Evolutionary conservation across 2,888 invertebrate species (phyloP).

Genomic region (Lamellibrachia columna): DNA sequence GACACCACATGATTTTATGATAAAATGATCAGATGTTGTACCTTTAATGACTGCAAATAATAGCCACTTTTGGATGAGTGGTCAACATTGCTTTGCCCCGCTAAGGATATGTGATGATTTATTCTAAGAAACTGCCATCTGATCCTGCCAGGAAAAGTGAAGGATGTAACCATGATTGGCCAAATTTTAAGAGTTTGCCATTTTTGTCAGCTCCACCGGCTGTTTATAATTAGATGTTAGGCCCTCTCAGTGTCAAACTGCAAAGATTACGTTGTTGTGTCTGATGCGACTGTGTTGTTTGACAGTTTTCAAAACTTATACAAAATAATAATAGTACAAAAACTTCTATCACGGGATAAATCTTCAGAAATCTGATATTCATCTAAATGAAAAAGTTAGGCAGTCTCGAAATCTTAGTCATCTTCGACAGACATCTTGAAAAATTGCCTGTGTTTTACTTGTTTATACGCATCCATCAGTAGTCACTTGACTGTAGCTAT

Average conservation of each 20-base stretch:
- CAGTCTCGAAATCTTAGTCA: too few species aligned
- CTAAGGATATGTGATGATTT: not conserved
- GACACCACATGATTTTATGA: too few species aligned
- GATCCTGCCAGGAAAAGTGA: not conserved
- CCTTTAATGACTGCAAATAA: not conserved
- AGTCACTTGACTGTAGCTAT: not conserved
- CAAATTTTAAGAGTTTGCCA: not conserved
- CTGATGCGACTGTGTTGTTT: too few species aligned
- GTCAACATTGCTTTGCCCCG: not conserved
- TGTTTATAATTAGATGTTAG: not conserved
- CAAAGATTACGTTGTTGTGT: not conserved
- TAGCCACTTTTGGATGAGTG: not conserved
- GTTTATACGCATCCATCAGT: not conserved
- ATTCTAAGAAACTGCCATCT: not conserved
- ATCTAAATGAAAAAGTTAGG: too few species aligned
- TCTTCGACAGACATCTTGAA: not conserved
- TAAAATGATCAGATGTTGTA: not conserved
- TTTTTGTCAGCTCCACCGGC: not conserved
- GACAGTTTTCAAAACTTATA: too few species aligned
- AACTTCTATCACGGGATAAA: too few species aligned
- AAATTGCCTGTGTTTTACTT: conserved; percentile 2
- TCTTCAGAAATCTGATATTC: too few species aligned
- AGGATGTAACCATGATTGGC: not conserved
- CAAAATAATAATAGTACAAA: too few species aligned
- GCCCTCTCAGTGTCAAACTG: not conserved